Base-by-base conservation (phyloP, 1,140 invertebrate genomes). In the Gonioctena quinquepunctata region DNA sequence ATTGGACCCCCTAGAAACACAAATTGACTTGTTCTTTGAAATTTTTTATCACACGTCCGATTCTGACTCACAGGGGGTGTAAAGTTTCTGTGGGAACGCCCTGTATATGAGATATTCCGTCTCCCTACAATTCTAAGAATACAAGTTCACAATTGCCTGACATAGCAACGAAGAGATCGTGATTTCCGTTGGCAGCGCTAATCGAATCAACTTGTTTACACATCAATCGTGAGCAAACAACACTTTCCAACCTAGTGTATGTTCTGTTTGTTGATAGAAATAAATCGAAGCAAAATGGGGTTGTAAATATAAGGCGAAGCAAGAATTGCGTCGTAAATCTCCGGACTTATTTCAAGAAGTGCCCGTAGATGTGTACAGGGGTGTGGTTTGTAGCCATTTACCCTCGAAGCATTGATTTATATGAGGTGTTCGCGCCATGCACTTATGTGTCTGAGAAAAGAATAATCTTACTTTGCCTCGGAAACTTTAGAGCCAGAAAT, bases 361-460 rank as follows among this genome's bases (percentile, higher is more conserved):
- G 60, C 60, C 60, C 26, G 26, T 48, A 28, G 60, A 62, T 62
- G 16, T 62, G 60, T 62, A 62, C 33, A 19, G 60, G 60, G 60
- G 60, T 62, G 60, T 62, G 60, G 60, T 62, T 48, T 62, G 60
- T 62, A 48, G 16, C 26, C 60, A 48, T 62, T 62, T 62, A 62
- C 26, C 57, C 25, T 60, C 60, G 22, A 27, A 19, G 16, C 60
- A 62, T 62, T 62, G 60, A 62, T 62, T 42, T 62, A 62, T 23
- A 60, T 60, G 16, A 62, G 60, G 60, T 62, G 60, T 62, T 62
- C 26, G 33, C n/a, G 13, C 28, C 26, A 26, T 62, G 28, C 60
- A 62, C 28, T 62, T 42, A 4, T 54, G 2, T 3, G 22, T 11
- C 2, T 18, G 52, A 21, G 52, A 16, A 1, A 42, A 42, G 16